Base-by-base conservation (phyloP, 2,888 invertebrate genomes). In the Helleia helle region DNA sequence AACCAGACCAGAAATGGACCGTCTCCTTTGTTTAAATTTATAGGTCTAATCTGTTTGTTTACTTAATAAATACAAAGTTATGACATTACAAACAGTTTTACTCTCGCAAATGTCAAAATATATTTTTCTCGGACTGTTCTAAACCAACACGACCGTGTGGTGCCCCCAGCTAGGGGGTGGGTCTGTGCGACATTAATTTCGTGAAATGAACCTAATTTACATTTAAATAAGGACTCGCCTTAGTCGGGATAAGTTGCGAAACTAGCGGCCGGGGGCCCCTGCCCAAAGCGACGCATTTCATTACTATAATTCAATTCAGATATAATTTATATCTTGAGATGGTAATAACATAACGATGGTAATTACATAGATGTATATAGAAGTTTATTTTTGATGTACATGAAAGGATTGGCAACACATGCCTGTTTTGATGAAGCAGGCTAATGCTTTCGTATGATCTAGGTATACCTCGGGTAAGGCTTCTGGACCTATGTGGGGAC, bases 181-280 rank as follows among this genome's bases (percentile, higher is more conserved):
- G 73, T 66, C 81, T 79, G 75, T 70, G 80, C 85, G 90, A 90
- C 91, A 92, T 92, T 91, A 91, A 91, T 91, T 91, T 91, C 89
- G 90, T 89, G 91, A 91, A 91, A 92, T 91, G 91, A 92, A 92
- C 91, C 92, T 92, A 91, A 92, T 92, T 92, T 92, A 90, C 91
- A 92, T 92, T 91, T 92, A 92, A 92, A 92, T 92, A 92, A 92
- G 91, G 91, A 88, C 77, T 81, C 62, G 84, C 84, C 83, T 84
- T 84, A 83, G 81, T 63, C 61, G 73, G 83, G 83, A 84, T 84
- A 84, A 84, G 81, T 84, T 84, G 83, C 64, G 76, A 80, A 84
- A 84, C 84, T 84, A 84, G 79, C 67, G 70, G 73, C 80, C 77
- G 60, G 77, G 71, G 74, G 75, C 81, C 63, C 68, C 56, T 64